Evolutionary conservation across 2,113 vertebrate genomes (phyloP), one percentile per base, ranked within the genome.

Genomic region (Pongo pygmaeus): DNA sequence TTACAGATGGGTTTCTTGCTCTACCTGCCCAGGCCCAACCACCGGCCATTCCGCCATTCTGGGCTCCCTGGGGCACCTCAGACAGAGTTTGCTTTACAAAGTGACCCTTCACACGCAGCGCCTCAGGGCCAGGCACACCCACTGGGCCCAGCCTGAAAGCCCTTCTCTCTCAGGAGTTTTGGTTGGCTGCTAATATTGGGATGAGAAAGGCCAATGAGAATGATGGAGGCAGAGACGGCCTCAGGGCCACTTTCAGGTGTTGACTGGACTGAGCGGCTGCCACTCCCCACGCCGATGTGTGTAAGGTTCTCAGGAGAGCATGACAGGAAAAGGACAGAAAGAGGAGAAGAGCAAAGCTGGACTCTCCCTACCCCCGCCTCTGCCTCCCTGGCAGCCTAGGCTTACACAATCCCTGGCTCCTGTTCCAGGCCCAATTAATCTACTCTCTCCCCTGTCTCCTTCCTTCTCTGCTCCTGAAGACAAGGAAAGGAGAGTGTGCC

Each of bases 401-500:
- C 89, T 97, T 50, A 69, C n/a, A 98, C 97, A 98, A 97, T 97
- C 97, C 84, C 96, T 89, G 74, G 38, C 67, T 93, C 6, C 50
- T 90, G 80, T 97, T 98, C 97, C 92, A 97, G 96, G 95, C 52
- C 86, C 91, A 95, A 96, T 98, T 97, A 98, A 98, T 97, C 97
- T 98, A 97, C 46, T 95, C 85, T 96, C 78, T 98, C 50, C 85
- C 35, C 84, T 79, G 95, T 81, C 97, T 93, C 83, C 95, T 98
- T 98, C 93, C 75, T 97, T 69, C 93, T 86, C 78, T 92, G 83
- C 77, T 96, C 89, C 94, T 61, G 95, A 96, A 98, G 98, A 98
- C 96, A 92, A 92, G 97, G 98, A 96, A 98, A 98, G 98, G 97
- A 98, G 97, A 98, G 38, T 96, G 93, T 97, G 97, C 95, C 97